These are phyloP conservation scores for Pissodes strobi DNA, from an alignment of 1,140 invertebrate species.

Conservation along the genomic window DNA sequence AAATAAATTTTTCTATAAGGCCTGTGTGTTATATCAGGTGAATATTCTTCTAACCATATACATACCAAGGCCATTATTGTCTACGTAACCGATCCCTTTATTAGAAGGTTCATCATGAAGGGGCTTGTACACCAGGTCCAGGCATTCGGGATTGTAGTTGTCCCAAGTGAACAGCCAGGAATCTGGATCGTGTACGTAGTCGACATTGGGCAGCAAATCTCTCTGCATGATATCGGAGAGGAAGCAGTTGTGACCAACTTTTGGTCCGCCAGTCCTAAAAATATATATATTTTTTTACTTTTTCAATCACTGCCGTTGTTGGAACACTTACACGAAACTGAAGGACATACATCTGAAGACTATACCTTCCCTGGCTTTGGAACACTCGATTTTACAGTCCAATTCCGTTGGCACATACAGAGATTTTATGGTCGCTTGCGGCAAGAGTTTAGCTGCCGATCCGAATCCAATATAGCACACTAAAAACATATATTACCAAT, in stretches of 20 bases:
- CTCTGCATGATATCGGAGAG: conserved; percentile 71
- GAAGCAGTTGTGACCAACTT: conserved; percentile 62
- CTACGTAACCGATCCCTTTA: no score
- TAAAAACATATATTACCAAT: conserved; percentile 52
- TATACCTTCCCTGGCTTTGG: conserved; percentile 61
- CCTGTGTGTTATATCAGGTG: no score
- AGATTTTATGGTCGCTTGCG: conserved; percentile 65
- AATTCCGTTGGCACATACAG: conserved; percentile 64
- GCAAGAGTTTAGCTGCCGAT: conserved; percentile 68
- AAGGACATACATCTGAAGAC: conserved; percentile 72
- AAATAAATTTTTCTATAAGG: no score
- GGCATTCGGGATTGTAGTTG: conserved; percentile 53
- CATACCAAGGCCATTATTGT: no score
- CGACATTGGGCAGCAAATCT: conserved; percentile 68
- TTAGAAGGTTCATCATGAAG: conserved; percentile 2
- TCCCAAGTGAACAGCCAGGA: conserved; percentile 71
- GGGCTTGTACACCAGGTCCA: conserved; percentile 34
- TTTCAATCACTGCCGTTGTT: no score
- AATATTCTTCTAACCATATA: no score
- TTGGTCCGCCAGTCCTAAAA: conserved; percentile 43
- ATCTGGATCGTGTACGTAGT: conserved; percentile 65
- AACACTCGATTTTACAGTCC: conserved; percentile 72
- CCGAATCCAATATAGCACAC: conserved; percentile 76
- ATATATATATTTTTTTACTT: no score
- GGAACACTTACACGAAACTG: conserved; percentile 68